Conservation (phyloP, 2,888 invertebrate species). For the Chirona hameri region DNA sequence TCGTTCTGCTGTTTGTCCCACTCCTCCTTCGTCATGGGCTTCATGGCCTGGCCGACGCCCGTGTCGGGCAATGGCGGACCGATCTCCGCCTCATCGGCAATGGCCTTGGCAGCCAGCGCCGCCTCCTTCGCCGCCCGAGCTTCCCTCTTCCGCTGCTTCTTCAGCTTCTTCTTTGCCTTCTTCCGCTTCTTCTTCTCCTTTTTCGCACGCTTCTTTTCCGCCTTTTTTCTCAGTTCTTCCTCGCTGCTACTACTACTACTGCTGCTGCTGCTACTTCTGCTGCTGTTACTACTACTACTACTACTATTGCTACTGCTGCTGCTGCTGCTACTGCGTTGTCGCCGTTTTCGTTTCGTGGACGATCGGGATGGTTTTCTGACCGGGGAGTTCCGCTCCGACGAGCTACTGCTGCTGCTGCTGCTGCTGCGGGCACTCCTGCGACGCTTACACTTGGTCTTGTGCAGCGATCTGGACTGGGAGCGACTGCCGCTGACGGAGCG, state of each 20-base stretch:
- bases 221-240: conserved; percentile 27
- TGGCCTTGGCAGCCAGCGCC: not conserved
- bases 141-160: conserved; percentile 30
- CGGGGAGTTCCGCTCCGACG: not conserved
- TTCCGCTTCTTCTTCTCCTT: conserved; percentile 41
- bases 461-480: not conserved
- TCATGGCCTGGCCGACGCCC: conserved; percentile 11
- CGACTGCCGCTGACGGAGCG: not conserved
- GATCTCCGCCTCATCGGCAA: not conserved
- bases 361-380: not conserved
- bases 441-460: not conserved
- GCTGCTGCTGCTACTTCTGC: not conserved
- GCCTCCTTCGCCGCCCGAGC: not conserved
- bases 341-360: not conserved
- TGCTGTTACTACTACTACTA: no score
- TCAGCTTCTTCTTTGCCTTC: conserved; percentile 36
- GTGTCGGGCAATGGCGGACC: not conserved
- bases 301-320: not conserved
- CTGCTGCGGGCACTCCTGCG: not conserved
- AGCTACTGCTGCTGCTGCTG: not conserved
- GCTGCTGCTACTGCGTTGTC: not conserved
- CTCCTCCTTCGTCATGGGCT: conserved; percentile 87
- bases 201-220: conserved; percentile 38
- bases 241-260: not conserved
- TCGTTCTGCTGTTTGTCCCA: conserved; percentile 83